phyloP scores from a whole-genome alignment of 2,113 vertebrate species.

The Halcyon senegalensis region DNA sequence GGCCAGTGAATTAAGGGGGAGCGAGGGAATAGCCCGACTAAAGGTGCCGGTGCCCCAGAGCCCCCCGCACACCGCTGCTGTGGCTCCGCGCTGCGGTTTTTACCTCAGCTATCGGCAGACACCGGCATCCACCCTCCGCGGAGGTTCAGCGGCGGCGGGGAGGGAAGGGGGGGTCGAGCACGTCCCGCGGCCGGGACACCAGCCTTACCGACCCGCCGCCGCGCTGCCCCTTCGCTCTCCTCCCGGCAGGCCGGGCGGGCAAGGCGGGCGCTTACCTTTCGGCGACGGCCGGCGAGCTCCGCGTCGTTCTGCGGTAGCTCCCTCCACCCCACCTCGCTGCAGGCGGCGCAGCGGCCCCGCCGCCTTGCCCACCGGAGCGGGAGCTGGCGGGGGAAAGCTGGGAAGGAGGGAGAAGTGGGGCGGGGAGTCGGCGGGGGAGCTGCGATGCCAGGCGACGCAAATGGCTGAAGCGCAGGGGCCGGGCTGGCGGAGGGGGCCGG shows the following conservation, averaged over 20 bases:
- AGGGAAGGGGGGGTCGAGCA: not conserved
- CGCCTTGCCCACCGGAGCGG: not conserved
- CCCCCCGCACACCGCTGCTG: not conserved
- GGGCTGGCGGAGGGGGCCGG: not conserved
- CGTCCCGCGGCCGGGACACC: not conserved
- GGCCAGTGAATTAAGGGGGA: not conserved
- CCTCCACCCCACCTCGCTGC: not conserved
- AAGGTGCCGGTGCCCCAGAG: not conserved
- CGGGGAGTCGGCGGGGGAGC: not conserved
- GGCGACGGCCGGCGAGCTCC: not conserved
- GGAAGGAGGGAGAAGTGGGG: not conserved
- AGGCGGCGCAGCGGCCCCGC: not conserved
- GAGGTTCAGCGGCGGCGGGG: not conserved
- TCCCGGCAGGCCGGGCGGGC: not conserved
- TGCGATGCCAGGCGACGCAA: not conserved
- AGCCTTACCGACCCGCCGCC: not conserved
- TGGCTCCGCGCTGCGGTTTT: not conserved
- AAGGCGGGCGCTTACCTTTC: not conserved
- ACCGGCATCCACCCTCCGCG: not conserved
- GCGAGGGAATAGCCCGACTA: not conserved
- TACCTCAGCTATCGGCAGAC: not conserved
- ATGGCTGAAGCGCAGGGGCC: conserved; percentile 16
- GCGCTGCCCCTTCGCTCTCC: not conserved
- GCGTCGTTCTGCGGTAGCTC: not conserved
- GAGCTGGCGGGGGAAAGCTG: not conserved